A percentile compares a stretch with the other conserved stretches of the same genome.
These are phyloP conservation scores for Orthosia cruda DNA, from an alignment of 2,888 invertebrate genomes.

Conservation along the genomic window DNA sequence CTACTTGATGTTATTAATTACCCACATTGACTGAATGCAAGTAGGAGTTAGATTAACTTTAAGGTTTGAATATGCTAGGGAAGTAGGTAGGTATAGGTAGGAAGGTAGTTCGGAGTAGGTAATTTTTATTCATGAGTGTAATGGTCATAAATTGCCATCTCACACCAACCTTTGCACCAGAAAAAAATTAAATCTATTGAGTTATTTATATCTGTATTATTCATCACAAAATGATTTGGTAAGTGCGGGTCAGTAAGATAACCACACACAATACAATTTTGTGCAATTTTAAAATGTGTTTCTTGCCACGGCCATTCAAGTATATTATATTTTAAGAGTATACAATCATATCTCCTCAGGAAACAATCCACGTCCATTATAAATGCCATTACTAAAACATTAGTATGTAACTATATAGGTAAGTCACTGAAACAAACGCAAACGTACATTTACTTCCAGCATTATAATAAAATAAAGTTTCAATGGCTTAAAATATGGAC, in stretches of 20 bases:
- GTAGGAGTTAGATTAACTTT: no score
- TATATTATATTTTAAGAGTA: constrained; percentile 6
- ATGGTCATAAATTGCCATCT: constrained; percentile 10
- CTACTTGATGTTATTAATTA: no score
- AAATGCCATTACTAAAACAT: no score
- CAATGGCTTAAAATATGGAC: neutral
- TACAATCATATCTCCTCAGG: constrained; percentile 1
- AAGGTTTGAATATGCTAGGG: no score
- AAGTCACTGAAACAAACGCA: constrained; percentile 8
- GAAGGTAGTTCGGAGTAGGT: no score
- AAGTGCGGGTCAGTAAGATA: constrained; percentile 10
- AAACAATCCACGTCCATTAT: no score
- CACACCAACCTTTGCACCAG: constrained; percentile 1
- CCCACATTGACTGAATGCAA: no score
- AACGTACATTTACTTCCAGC: constrained; percentile 1
- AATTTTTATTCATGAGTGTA: neutral
- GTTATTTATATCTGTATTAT: no score
- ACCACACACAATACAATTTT: constrained; percentile 6
- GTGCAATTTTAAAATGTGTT: constrained; percentile 9
- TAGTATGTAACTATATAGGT: neutral
- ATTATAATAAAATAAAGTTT: constrained; percentile 3
- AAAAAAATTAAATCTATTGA: neutral
- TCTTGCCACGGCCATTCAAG: constrained; percentile 7
- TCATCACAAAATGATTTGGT: constrained; percentile 4
- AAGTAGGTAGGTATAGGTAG: no score